These are phyloP conservation scores for Oryzias curvinotus DNA, from an alignment of 2,113 vertebrate species.

Conservation along the genomic window DNA sequence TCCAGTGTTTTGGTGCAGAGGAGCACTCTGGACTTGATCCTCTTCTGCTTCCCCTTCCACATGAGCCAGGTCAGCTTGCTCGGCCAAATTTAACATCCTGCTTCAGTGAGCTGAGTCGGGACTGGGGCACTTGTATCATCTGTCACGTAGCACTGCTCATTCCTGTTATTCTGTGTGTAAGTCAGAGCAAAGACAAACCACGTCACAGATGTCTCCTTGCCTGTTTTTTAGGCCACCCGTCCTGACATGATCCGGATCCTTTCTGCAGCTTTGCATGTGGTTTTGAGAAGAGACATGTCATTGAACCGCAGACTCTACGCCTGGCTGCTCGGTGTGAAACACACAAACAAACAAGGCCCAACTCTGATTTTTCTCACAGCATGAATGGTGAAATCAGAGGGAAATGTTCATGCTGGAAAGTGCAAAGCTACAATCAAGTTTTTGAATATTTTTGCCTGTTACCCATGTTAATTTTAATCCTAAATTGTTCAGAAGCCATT, in stretches of 20 bases:
- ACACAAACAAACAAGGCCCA: conserved; percentile 29
- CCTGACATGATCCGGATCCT: conserved; percentile 97
- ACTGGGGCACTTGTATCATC: too few species aligned
- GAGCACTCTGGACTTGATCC: conserved; percentile 95
- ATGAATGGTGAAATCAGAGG: neutral
- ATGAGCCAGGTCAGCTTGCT: conserved; percentile 90
- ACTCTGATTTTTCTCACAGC: conserved; percentile 7
- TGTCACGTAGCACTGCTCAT: too few species aligned
- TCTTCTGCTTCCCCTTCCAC: conserved; percentile 99
- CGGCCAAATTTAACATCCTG: too few species aligned
- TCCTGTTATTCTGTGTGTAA: neutral
- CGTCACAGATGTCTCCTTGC: conserved; percentile 19
- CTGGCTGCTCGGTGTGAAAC: conserved; percentile 91
- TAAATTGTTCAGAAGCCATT: too few species aligned
- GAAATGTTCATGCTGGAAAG: too few species aligned
- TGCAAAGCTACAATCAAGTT: too few species aligned
- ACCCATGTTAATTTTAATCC: too few species aligned
- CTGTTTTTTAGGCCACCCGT: conserved; percentile 85
- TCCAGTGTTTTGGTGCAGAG: conserved; percentile 97
- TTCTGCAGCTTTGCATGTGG: conserved; percentile 96
- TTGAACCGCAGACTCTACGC: conserved; percentile 97
- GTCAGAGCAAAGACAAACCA: neutral
- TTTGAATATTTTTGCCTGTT: too few species aligned
- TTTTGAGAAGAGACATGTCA: conserved; percentile 98
- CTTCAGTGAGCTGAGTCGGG: too few species aligned